Evolutionary conservation across 2,113 vertebrate species (phyloP).

Genomic region (Erythrocercus mccallii): DNA sequence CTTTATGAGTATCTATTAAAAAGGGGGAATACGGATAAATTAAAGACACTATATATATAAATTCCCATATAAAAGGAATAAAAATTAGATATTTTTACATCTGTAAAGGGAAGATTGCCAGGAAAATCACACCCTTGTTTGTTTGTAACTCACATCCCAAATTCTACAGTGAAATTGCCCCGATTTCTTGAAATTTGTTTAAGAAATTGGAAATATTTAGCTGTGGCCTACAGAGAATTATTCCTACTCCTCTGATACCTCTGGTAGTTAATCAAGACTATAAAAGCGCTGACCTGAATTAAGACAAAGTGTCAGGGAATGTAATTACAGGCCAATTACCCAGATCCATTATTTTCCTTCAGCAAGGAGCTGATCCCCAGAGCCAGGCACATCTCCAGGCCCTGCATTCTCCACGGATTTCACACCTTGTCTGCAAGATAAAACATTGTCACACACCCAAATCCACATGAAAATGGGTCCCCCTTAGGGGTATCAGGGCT

Average conservation of each 20-base stretch:
- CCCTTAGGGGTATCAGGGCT: neutral
- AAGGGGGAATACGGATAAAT: neutral
- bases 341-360: neutral
- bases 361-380: neutral
- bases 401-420: neutral
- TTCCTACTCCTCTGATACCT: neutral
- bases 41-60: neutral
- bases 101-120: neutral
- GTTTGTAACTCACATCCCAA: neutral
- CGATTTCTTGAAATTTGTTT: neutral
- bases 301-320: neutral
- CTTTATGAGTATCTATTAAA: neutral
- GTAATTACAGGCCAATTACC: slow-evolving; percentile 25
- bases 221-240: neutral
- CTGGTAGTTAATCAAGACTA: slow-evolving; percentile 9
- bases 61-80: neutral
- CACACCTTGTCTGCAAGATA: neutral
- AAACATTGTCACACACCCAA: neutral
- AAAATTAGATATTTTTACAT: fast-evolving
- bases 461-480: fast-evolving
- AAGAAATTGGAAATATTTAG: neutral
- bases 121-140: neutral
- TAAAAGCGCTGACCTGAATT: neutral
- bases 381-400: neutral
- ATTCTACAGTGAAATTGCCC: neutral